These are phyloP conservation scores for Tetramorium simillimum DNA, from an alignment of 1,140 invertebrate species.

Conservation along the genomic window DNA sequence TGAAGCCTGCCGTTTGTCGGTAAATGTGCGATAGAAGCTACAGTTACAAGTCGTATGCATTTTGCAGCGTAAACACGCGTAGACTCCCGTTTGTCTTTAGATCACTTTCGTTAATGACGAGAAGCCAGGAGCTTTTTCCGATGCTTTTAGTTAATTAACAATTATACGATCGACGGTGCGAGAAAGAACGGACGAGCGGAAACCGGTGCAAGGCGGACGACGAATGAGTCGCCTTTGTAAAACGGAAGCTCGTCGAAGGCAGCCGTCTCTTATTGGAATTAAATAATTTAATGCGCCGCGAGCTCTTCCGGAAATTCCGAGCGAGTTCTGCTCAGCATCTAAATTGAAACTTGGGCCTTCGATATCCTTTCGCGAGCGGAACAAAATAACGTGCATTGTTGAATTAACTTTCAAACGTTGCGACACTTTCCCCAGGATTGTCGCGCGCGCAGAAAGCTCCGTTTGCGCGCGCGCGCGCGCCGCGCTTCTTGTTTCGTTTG, in stretches of 20 bases:
- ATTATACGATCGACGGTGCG: constrained; percentile 23
- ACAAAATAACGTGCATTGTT: constrained; percentile 36
- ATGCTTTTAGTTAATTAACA: constrained; percentile 64
- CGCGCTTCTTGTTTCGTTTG: constrained; percentile 37
- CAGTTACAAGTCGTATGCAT: neutral
- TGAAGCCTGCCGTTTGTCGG: neutral
- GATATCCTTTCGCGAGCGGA: constrained; percentile 31
- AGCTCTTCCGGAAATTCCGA: constrained; percentile 50
- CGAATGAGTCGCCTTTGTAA: constrained; percentile 35
- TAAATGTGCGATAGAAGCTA: neutral
- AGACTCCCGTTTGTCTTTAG: constrained; percentile 21
- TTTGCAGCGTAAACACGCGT: neutral
- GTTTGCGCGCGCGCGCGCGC: neutral
- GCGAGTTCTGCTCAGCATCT: constrained; percentile 39
- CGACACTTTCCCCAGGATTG: neutral
- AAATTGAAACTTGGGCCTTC: constrained; percentile 58
- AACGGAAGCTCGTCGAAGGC: constrained; percentile 21
- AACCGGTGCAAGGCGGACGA: neutral
- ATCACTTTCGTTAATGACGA: constrained; percentile 31
- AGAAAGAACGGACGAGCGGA: constrained; percentile 4
- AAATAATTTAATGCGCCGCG: constrained; percentile 61
- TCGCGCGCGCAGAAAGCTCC: neutral
- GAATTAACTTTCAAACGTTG: constrained; percentile 43
- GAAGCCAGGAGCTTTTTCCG: neutral
- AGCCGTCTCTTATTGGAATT: constrained; percentile 58